phyloP scores from a whole-genome alignment of 2,797 vertebrate species.

The Luscinia luscinia region DNA sequence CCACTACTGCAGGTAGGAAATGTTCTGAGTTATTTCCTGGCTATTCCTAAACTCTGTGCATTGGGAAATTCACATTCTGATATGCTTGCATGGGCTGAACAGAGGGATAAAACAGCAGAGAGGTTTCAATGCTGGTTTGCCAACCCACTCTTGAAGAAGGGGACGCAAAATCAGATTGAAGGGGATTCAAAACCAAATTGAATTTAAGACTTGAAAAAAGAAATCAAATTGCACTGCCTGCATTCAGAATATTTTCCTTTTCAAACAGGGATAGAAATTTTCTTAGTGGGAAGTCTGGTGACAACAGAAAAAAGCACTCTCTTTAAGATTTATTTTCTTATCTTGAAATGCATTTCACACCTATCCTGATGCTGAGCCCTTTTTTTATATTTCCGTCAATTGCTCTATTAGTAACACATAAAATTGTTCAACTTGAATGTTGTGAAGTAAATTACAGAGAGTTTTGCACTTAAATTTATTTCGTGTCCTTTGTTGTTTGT shows the following conservation, averaged over 20 bases:
- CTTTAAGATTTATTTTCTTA: background rate
- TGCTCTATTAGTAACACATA: background rate
- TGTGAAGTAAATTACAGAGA: background rate
- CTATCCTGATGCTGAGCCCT: background rate
- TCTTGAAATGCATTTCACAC: background rate
- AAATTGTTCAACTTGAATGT: background rate
- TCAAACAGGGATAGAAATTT: background rate
- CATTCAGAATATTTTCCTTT: background rate
- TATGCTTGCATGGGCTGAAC: background rate
- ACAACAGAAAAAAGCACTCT: background rate
- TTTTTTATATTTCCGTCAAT: background rate
- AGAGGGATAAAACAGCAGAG: background rate
- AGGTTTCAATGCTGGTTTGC: background rate
- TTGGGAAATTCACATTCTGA: background rate
- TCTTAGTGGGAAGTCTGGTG: background rate
- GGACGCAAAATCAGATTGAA: background rate
- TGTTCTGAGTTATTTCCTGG: background rate
- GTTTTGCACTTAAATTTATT: background rate
- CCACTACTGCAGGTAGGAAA: background rate
- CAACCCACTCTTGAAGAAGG: background rate
- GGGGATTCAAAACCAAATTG: background rate
- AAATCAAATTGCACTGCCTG: background rate
- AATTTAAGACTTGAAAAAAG: background rate
- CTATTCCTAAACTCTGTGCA: background rate
- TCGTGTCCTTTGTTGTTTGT: background rate